phyloP scores from a whole-genome alignment of 2,888 invertebrate species.

The Malthinus seriepunctatus region DNA sequence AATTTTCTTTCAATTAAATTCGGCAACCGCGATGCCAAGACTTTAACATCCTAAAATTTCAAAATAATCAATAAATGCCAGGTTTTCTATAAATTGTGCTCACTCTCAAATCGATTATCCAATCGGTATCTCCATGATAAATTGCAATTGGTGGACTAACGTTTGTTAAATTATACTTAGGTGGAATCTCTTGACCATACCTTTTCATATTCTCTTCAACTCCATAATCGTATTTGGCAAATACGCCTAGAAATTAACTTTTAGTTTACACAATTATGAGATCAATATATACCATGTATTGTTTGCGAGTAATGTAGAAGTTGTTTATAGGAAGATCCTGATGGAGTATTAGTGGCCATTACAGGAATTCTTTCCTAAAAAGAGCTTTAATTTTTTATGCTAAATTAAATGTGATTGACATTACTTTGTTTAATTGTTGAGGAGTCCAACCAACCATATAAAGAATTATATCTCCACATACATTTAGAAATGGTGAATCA shows the following conservation, averaged over 20 bases:
- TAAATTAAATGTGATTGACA: neutral
- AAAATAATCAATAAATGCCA: too few relatives aligned
- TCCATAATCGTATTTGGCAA: neutral
- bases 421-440: neutral
- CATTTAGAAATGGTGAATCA: too few relatives aligned
- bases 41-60: too few relatives aligned
- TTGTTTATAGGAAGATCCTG: conserved; percentile 54
- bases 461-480: neutral
- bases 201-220: neutral
- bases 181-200: neutral
- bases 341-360: conserved; percentile 38
- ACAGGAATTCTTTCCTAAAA: conserved; percentile 1
- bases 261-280: too few relatives aligned
- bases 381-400: too few relatives aligned
- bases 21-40: too few relatives aligned
- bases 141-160: neutral
- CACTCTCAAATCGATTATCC: too few relatives aligned
- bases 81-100: too few relatives aligned
- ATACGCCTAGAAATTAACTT: neutral
- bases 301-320: conserved; percentile 59
- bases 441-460: too few relatives aligned
- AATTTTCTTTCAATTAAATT: too few relatives aligned
- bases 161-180: neutral
- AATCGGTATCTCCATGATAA: neutral
- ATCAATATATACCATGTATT: conserved; percentile 47